These are phyloP conservation scores for Pelecanus crispus DNA, from an alignment of 2,113 vertebrate genomes.

Conservation along the genomic window DNA sequence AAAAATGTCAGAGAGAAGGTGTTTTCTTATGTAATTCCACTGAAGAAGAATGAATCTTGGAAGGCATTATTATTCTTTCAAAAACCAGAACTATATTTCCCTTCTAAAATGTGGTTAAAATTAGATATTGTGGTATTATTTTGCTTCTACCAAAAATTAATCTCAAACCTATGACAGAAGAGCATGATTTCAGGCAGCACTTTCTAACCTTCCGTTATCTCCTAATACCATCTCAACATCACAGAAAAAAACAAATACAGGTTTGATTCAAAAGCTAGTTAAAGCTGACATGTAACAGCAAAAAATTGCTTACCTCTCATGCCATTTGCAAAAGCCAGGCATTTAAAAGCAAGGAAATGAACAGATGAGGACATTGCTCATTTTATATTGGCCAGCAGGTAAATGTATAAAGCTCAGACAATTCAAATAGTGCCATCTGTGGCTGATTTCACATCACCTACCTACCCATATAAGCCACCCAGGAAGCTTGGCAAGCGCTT, in stretches of 20 bases:
- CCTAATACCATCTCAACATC: background rate
- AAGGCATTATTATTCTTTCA: constrained; percentile 11
- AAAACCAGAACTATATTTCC: background rate
- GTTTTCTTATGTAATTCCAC: constrained; percentile 32
- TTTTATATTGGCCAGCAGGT: background rate
- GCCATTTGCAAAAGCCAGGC: background rate
- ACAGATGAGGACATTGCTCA: background rate
- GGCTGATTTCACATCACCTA: background rate
- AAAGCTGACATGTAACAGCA: background rate
- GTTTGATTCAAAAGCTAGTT: background rate
- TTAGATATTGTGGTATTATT: constrained; percentile 24
- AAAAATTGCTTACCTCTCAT: background rate
- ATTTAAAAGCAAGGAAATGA: background rate
- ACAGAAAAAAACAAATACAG: background rate
- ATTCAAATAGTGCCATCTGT: background rate
- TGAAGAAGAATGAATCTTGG: constrained; percentile 7
- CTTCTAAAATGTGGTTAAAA: constrained; percentile 33
- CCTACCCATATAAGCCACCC: background rate
- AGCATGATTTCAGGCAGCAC: background rate
- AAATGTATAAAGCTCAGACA: background rate
- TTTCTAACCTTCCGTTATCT: background rate
- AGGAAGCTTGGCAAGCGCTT: background rate
- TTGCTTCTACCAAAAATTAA: constrained; percentile 21
- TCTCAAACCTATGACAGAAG: background rate
- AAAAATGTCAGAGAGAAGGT: constrained; percentile 37